Conservation (phyloP, 2,797 vertebrate genomes). For the Sylvilagus floridanus region DNA sequence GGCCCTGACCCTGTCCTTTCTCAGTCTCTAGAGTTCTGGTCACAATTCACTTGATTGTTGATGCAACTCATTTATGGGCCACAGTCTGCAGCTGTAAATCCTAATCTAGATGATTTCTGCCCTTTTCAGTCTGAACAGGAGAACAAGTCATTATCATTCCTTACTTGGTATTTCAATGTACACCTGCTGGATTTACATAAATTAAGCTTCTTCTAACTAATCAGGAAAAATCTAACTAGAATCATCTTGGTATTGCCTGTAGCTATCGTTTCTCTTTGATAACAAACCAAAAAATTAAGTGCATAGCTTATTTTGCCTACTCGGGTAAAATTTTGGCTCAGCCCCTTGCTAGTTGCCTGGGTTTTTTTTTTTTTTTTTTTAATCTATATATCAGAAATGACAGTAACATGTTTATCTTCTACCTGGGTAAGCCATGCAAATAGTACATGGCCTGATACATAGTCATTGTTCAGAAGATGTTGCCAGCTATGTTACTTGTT, state of each 20-base stretch:
- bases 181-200: neutral
- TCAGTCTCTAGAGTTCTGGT: conserved; percentile 13
- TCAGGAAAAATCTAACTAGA: neutral
- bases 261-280: neutral
- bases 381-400: neutral
- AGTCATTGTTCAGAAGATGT: neutral
- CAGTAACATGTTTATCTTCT: too few species aligned
- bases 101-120: neutral
- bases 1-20: neutral
- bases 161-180: neutral
- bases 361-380: neutral
- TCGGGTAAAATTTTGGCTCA: neutral
- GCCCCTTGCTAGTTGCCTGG: neutral
- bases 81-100: neutral
- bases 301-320: neutral
- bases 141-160: neutral
- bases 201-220: neutral
- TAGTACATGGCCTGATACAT: neutral
- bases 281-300: neutral
- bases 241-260: neutral
- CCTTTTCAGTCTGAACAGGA: neutral
- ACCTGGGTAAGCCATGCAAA: neutral
- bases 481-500: neutral
- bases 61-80: neutral
- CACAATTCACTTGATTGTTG: neutral